A percentile compares a stretch with the other conserved stretches of the same genome.
Conservation (phyloP, 2,797 vertebrate species). For the Petrocephalus sullivani region DNA sequence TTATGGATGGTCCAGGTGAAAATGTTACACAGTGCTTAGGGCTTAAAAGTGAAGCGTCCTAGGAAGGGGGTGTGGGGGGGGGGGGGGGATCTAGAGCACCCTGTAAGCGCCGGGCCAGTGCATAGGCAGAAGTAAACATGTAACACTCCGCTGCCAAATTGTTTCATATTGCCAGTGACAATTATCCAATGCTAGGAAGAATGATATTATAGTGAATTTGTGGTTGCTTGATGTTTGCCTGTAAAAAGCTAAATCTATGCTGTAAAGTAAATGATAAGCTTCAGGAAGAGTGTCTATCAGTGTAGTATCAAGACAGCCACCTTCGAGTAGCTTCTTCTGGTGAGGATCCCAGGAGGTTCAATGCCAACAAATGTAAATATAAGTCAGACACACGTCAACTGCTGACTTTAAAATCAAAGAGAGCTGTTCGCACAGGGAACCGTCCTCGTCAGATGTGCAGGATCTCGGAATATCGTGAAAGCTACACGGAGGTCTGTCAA, state of each 20-base stretch:
- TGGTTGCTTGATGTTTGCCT: background rate
- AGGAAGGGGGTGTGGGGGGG: slow-evolving; percentile 13
- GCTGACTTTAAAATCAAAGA: background rate
- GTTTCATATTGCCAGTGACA: background rate
- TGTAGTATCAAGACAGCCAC: background rate
- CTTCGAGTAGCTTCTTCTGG: background rate
- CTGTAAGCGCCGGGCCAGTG: background rate
- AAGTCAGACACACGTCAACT: background rate
- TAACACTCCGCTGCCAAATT: background rate
- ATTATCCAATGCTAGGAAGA: background rate
- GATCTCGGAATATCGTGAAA: background rate
- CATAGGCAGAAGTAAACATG: background rate
- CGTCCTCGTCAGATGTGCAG: background rate
- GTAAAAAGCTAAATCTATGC: background rate
- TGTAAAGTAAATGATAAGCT: slow-evolving; percentile 1
- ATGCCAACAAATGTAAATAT: background rate
- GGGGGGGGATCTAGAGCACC: background rate
- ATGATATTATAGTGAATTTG: background rate
- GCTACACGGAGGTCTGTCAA: background rate
- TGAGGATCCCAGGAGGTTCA: background rate
- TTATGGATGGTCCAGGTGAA: slow-evolving; percentile 46
- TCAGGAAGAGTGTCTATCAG: background rate
- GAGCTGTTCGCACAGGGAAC: background rate
- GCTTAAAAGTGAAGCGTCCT: slow-evolving; percentile 45
- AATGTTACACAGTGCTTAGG: slow-evolving; percentile 54